These are phyloP conservation scores for Reticulitermes lucifugus DNA, from an alignment of 2,888 invertebrate species.

Conservation along the genomic window DNA sequence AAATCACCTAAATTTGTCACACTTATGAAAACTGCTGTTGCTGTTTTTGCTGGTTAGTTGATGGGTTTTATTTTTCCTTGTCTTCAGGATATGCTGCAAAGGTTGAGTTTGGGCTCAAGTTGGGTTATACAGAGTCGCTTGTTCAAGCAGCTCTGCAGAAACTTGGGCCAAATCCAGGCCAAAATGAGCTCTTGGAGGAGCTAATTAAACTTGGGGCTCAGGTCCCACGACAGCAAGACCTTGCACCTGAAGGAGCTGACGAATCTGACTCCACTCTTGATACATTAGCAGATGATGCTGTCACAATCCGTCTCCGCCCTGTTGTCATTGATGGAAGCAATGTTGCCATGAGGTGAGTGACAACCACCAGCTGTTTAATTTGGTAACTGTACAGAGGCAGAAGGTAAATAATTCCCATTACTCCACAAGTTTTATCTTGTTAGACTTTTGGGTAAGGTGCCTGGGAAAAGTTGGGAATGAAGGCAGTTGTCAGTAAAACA, in stretches of 20 bases:
- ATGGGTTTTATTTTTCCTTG: background rate
- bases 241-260: slow-evolving; percentile 37
- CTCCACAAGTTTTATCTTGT: background rate
- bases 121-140: slow-evolving; percentile 90
- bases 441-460: no score
- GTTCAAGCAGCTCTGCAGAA: slow-evolving; percentile 86
- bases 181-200: slow-evolving; percentile 90
- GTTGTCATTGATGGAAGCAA: slow-evolving; percentile 96
- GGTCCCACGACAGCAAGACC: slow-evolving; percentile 57
- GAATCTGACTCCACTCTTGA: slow-evolving; percentile 53
- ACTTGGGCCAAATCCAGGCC: slow-evolving; percentile 85
- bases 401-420: background rate
- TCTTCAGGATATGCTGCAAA: slow-evolving; percentile 68
- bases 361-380: slow-evolving; percentile 28
- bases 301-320: slow-evolving; percentile 69
- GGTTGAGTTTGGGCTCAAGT: slow-evolving; percentile 90
- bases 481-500: no score
- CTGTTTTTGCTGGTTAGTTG: no score
- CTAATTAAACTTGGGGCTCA: slow-evolving; percentile 83
- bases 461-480: no score
- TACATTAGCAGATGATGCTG: slow-evolving; percentile 41
- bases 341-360: slow-evolving; percentile 87
- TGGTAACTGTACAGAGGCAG: background rate
- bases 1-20: no score
- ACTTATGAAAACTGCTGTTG: no score